phyloP scores from a whole-genome alignment of 2,888 invertebrate species.

The Eupelmus urozonus region DNA sequence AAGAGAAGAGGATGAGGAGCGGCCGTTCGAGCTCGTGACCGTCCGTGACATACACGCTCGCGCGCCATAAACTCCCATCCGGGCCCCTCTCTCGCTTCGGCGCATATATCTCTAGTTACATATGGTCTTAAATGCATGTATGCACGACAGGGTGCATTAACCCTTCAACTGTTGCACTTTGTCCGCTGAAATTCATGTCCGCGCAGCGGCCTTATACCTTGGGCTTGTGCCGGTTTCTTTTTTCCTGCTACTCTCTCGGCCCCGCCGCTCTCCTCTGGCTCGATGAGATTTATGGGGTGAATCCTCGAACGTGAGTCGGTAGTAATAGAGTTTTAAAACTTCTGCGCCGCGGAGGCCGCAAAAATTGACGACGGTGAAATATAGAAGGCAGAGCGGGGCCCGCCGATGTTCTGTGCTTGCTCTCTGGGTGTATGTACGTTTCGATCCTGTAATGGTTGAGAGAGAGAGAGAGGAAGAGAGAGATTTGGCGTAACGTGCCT shows the following conservation, averaged over 20 bases:
- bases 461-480: too few relatives aligned
- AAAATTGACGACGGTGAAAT: conserved; percentile 56
- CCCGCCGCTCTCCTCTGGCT: conserved; percentile 2
- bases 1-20: conserved; percentile 9
- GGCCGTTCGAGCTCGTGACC: conserved; percentile 67
- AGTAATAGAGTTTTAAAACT: conserved; percentile 57
- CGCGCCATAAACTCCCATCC: conserved; percentile 62
- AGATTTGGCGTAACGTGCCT: too few relatives aligned
- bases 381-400: conserved; percentile 13
- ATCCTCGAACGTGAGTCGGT: conserved; percentile 52
- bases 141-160: conserved; percentile 58
- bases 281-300: conserved; percentile 57
- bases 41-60: conserved; percentile 69
- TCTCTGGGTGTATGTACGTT: too few relatives aligned
- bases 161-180: conserved; percentile 57
- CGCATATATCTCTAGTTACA: conserved; percentile 51
- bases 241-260: conserved; percentile 18
- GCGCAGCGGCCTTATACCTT: conserved; percentile 8
- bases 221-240: background rate
- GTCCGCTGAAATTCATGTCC: conserved; percentile 55
- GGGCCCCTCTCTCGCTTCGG: conserved; percentile 12
- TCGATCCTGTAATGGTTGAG: too few relatives aligned
- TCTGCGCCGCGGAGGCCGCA: conserved; percentile 29
- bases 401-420: too few relatives aligned
- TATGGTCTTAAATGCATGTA: conserved; percentile 55